Percentiles rank a stretch among this genome's conserved stretches.
Conservation (phyloP, 2,888 invertebrate species). For the Drosophila cracens region DNA sequence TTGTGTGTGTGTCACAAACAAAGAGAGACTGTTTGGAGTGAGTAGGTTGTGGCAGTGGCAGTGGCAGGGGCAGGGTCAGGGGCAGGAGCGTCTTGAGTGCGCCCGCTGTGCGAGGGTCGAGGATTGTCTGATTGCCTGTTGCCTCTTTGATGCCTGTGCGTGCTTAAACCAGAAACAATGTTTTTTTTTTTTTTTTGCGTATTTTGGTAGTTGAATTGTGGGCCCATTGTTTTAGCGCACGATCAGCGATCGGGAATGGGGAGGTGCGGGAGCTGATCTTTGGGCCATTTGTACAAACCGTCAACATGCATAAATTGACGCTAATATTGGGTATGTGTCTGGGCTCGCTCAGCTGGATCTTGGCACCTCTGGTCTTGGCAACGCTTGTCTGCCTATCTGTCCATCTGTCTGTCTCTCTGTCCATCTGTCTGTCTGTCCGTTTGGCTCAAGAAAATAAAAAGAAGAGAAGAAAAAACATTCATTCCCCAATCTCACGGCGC, state of each 20-base stretch:
- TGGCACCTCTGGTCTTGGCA: slow-evolving; percentile 27
- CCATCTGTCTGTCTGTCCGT: not conserved
- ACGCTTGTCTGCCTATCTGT: not conserved
- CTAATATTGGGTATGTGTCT: slow-evolving; percentile 59
- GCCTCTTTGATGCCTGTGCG: slow-evolving; percentile 49
- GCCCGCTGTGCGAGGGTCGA: slow-evolving; percentile 67
- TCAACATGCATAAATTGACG: slow-evolving; percentile 79
- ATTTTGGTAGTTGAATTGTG: slow-evolving; percentile 79
- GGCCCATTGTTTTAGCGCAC: slow-evolving; percentile 70
- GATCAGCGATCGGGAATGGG: slow-evolving; percentile 23
- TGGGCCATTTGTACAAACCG: slow-evolving; percentile 65
- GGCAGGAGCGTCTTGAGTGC: slow-evolving; percentile 21
- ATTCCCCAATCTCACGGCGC: slow-evolving; percentile 50
- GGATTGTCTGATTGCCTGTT: slow-evolving; percentile 21
- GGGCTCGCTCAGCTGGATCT: slow-evolving; percentile 44
- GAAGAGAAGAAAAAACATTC: slow-evolving; percentile 6
- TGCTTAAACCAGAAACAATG: slow-evolving; percentile 70
- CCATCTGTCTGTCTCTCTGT: not conserved
- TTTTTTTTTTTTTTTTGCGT: slow-evolving; percentile 58
- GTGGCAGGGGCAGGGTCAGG: not conserved
- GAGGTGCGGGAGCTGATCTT: not conserved
- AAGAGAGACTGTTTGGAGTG: slow-evolving; percentile 37
- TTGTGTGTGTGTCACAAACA: slow-evolving; percentile 79
- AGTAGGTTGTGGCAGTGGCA: not conserved
- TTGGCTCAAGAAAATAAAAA: not conserved